Evolutionary conservation across 53 echinoderm and acorn worm species (phyloP), one percentile per base, ranked within the genome.

Genomic region (Arbacia lixula): DNA sequence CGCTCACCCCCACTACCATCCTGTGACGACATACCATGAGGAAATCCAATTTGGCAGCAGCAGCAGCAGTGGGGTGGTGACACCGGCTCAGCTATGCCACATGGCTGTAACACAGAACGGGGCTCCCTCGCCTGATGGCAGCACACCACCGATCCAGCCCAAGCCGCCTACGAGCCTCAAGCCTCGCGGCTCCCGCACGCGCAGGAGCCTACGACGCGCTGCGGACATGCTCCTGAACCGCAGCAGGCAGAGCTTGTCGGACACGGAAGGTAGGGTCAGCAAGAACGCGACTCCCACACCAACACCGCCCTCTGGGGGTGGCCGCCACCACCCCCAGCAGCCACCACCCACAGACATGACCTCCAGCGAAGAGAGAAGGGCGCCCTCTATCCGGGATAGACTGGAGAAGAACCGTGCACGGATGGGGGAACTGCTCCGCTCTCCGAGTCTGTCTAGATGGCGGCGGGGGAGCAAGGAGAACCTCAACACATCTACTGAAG

Each of bases 141-240:
- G 17, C 2, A 1, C 37, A 17, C 21, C 53, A 3, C 42, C 43
- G 22, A 90, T 88, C 63, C 81, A 91, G 51, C 93, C 93, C 20
- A 87, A 93, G 33, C 96, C 96, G 1, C 62, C 62, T 0, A 88
- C 96, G 19, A 65, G 83, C 25, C 88, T 91, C 58, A 94, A 94
- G 43, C 83, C 93, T 25, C 87, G 81, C 50, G 85, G 87, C 2
- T 93, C 96, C 12, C 71, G 84, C 73, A 91, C 93, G 12, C 71
- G 93, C 6, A 89, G 96, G 46, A 96, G 92, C 22, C 75, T 96
- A 25, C 93, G 96, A 0, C 72, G 92, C 19, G 96, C 96, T 5
- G 96, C 96, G 0, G 91, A 93, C 35, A 81, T 89, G 71, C 89
- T 96, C 9, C 85, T 96, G 34, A 91, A 90, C 55, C 94, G 86